These are phyloP conservation scores for Sebastes schlegelii DNA, from an alignment of 2,113 vertebrate genomes.

Conservation along the genomic window DNA sequence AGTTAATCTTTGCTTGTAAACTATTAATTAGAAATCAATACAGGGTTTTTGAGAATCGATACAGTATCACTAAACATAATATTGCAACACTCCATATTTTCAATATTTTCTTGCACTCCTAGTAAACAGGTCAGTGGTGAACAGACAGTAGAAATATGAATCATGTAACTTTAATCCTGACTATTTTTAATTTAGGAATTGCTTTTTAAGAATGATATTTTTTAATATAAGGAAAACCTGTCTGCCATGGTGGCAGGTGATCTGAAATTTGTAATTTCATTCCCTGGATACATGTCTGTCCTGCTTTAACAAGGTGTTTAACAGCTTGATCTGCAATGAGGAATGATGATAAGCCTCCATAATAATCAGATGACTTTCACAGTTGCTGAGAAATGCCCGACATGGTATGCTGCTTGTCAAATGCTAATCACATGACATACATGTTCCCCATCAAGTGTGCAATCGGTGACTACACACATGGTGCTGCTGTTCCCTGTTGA, in stretches of 20 bases:
- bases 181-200: too few species aligned
- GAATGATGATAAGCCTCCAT: background rate
- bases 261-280: background rate
- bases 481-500: conserved; percentile 46
- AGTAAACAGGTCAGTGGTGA: too few species aligned
- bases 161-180: too few species aligned
- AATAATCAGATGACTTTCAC: conserved; percentile 50
- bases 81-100: too few species aligned
- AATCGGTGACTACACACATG: background rate
- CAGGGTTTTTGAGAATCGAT: too few species aligned
- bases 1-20: too few species aligned
- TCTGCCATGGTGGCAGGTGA: background rate
- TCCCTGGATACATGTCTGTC: background rate
- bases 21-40: too few species aligned
- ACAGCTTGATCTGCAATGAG: background rate
- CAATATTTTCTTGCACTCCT: too few species aligned
- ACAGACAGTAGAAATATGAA: too few species aligned
- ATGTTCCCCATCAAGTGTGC: conserved; percentile 24
- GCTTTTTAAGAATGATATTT: too few species aligned
- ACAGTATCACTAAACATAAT: too few species aligned
- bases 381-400: conserved; percentile 8
- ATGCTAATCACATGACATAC: conserved; percentile 71
- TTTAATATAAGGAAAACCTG: too few species aligned
- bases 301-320: background rate
- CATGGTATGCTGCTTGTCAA: conserved; percentile 48